Evolutionary conservation across 1,140 invertebrate genomes (phyloP), one percentile per base, ranked within the genome.

Genomic region (Pseudomyrmex dendroicus): DNA sequence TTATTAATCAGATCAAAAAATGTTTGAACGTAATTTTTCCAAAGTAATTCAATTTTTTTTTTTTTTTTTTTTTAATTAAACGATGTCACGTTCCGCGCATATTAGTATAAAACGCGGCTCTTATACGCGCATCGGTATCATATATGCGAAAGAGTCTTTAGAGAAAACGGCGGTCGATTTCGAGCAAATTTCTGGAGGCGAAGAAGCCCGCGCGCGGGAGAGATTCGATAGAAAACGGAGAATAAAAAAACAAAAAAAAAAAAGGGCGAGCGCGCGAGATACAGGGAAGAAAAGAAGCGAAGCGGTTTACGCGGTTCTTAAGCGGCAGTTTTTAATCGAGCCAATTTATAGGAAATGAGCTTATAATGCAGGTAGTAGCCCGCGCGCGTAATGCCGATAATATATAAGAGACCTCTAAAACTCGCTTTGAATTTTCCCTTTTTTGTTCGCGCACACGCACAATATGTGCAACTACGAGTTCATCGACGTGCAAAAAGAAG

Each of bases 261-360:
- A 35, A 35, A 35, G 57, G 35, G 25, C 52, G 67, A 13, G 48
- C n/a, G 25, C 25, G 50, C 50, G 48, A 54, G 62, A 22, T 1
- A 2, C 4, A 15, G 25, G 46, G 15, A 46, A 20, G 57, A 62
- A 25, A 48, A 59, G 68, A 54, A 56, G 15, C 67, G 52, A 63
- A n/a, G n/a, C n/a, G n/a, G 82, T 88, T 86, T 74, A 82, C 73
- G 73, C 82, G 52, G 25, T 83, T 80, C 44, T 86, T 85, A 77
- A 83, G 78, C 84, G 77, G 78, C 89, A 82, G 83, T 88, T 91
- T 89, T 91, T 90, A 90, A 86, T 91, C 88, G 84, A 84, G 63
- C 85, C 90, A 84, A 92, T 91, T 91, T 92, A 90, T 91, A 89
- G 86, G 86, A 91, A 91, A 92, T 92, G 86, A 91, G 90, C 88